These are phyloP conservation scores for Agelastica alni DNA, from an alignment of 2,888 invertebrate genomes.

Conservation along the genomic window DNA sequence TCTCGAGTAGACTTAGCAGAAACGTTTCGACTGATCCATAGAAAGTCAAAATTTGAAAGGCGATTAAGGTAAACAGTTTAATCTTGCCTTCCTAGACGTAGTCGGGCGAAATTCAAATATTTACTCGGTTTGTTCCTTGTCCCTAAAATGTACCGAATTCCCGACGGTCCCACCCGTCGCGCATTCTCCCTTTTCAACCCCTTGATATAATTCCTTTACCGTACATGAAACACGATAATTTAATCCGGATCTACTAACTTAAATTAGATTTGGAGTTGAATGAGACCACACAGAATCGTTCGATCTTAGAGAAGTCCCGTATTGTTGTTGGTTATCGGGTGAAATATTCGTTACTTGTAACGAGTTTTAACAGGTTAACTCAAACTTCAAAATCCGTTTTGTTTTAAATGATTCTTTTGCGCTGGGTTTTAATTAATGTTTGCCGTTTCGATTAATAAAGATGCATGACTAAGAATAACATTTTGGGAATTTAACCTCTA, in stretches of 20 bases:
- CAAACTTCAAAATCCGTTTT: no score
- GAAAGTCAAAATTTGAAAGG: slow-evolving; percentile 21
- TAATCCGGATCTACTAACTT: slow-evolving; percentile 31
- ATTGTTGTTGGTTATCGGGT: slow-evolving; percentile 1
- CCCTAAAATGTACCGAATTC: slow-evolving; percentile 24
- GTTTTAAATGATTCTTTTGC: no score
- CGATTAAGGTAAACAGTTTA: slow-evolving; percentile 33
- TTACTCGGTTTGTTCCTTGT: slow-evolving; percentile 30
- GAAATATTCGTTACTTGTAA: slow-evolving; percentile 4
- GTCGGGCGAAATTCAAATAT: slow-evolving; percentile 31
- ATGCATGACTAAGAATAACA: no score
- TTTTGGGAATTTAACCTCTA: no score
- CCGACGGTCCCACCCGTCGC: slow-evolving; percentile 1
- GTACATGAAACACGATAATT: slow-evolving; percentile 33
- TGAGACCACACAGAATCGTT: slow-evolving; percentile 19
- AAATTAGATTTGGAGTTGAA: slow-evolving; percentile 30
- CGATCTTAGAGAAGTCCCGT: slow-evolving; percentile 12
- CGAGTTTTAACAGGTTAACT: not conserved
- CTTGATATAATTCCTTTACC: slow-evolving; percentile 31
- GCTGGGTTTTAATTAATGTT: no score
- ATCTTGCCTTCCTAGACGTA: slow-evolving; percentile 22
- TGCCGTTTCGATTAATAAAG: no score
- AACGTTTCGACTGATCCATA: not conserved
- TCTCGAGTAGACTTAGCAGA: slow-evolving; percentile 1
- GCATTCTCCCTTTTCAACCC: slow-evolving; percentile 10